Base-by-base conservation (phyloP, 1,140 invertebrate genomes). In the Drosophila serrata region DNA sequence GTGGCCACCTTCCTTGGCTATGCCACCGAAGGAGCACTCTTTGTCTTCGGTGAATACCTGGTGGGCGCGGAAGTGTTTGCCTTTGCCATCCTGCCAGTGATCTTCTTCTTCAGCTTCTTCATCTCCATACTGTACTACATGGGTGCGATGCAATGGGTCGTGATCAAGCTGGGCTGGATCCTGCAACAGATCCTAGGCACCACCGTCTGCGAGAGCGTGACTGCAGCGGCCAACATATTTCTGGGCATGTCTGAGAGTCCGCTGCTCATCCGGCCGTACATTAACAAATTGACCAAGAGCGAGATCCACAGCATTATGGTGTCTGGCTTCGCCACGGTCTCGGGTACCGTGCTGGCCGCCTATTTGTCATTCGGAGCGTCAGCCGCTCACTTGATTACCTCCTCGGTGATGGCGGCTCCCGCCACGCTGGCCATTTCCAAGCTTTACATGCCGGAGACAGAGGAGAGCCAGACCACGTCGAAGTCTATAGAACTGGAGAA, bases 361-460 rank as follows among this genome's bases (percentile, higher is more conserved):
- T 99, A 99, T 90, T 97, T 99, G 39, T 94, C 94, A 17, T 98
- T 98, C 92, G 98, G 98, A 3, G 97, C 98, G 6, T 95, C 96
- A 67, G 94, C 97, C 2, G 94, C 95, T 0, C 96, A 97, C 93
- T 92, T 97, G 19, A 95, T 99, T 49, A 97, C 97, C 0, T 98
- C 98, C 0, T 98, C 97, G 46, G 95, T 99, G 1, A 99, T 99
- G 98, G 97, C 98, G 0, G 98, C 98, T 1, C 98, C 98, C 0
- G 97, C 97, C 27, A 96, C 98, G 1, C 93, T 99, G 6, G 97
- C 96, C 79, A 96, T 95, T 65, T 95, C 97, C 2, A 99, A 99
- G 93, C 93, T 99, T 7, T 94, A 98, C 77, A 97, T 97, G 93
- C 98, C 98, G 0, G 98, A 99, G 94, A 97, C 95, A 0, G 95